Evolutionary conservation across 2,888 invertebrate species (phyloP), one percentile per base, ranked within the genome.

Genomic region (Punctoribates punctum): DNA sequence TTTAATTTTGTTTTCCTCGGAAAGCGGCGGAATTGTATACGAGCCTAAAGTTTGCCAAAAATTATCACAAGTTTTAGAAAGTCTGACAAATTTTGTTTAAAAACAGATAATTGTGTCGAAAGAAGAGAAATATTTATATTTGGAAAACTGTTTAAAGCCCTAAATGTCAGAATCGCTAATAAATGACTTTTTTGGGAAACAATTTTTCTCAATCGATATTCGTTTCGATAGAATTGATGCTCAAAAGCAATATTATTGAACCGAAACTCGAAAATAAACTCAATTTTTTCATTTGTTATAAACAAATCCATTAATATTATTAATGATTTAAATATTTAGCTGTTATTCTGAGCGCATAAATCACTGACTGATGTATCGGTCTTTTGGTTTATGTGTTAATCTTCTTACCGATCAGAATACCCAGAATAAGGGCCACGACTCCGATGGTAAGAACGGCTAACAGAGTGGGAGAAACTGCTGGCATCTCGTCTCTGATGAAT

Each of bases 381-480:
- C 8, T 70, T 0, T 38, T 20, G 4, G 23, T 48, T 38, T 70
- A 42, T 48, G 48, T 48, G 72, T 72, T 72, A 72, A 72, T 72
- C 72, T 48, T 67, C 76, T 73, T 46, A 76, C 76, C 76, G 29
- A 76, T 76, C 15, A 76, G 54, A 29, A 76, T 73, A 38, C 76
- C 76, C 29, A 76, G 60, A 42, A 76, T 60, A 1, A 76, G 73
- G 6, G 76, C 76, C 9, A 67, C 76, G 20, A 76, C 76, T 54
- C 76, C 76, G 1, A 76, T 76, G 8, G 76, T 76, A 9, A 76
- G 29, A 17, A 76, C 76, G 15, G 76, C 76, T 34, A 76, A 65
- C 34, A 76, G 9, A 42, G 76, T 76, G 34, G 76, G 76, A 42
- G 76, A 76, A 9, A 76, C 76, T 15, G 76, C 76, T 29, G 76